phyloP scores from a whole-genome alignment of 2,888 invertebrate genomes.

The Pemphredon lugubris region DNA sequence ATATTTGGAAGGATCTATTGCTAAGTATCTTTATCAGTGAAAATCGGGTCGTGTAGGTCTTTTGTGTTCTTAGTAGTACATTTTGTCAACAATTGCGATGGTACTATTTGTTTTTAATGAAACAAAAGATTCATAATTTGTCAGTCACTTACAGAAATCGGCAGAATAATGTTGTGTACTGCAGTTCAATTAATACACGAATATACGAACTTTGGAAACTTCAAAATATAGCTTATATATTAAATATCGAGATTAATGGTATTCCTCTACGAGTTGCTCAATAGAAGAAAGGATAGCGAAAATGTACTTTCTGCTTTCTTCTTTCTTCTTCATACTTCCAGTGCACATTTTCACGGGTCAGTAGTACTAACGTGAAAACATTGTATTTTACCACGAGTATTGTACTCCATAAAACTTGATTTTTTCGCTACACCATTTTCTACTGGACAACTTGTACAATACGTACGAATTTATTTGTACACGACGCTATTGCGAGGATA shows the following conservation, averaged over 20 bases:
- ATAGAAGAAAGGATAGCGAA: conserved; percentile 27
- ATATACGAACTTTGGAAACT: conserved; percentile 34
- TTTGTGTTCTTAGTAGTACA: conserved; percentile 2
- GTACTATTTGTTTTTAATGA: conserved; percentile 1
- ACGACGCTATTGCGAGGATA: conserved; percentile 34
- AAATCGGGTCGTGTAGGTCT: not conserved
- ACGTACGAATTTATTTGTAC: conserved; percentile 46
- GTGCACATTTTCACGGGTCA: conserved; percentile 16
- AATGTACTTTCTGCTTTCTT: conserved; percentile 16
- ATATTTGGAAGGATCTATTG: conserved; percentile 32
- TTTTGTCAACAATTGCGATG: not conserved
- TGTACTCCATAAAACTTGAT: conserved; percentile 25
- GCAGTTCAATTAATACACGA: conserved; percentile 39
- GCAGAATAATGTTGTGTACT: conserved; percentile 37
- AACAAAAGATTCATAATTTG: conserved; percentile 24
- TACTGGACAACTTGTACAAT: conserved; percentile 46
- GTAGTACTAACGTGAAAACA: conserved; percentile 3
- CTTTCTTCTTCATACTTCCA: not conserved
- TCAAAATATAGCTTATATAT: conserved; percentile 37
- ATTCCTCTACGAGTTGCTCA: conserved; percentile 48
- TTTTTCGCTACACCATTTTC: conserved; percentile 25
- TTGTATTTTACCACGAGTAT: conserved; percentile 24
- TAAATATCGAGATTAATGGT: conserved; percentile 35
- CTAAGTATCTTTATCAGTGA: conserved; percentile 27
- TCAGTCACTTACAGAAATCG: conserved; percentile 38